Evolutionary conservation across 2,113 vertebrate species (phyloP), one percentile per base, ranked within the genome.

Genomic region (Pipra filicauda): DNA sequence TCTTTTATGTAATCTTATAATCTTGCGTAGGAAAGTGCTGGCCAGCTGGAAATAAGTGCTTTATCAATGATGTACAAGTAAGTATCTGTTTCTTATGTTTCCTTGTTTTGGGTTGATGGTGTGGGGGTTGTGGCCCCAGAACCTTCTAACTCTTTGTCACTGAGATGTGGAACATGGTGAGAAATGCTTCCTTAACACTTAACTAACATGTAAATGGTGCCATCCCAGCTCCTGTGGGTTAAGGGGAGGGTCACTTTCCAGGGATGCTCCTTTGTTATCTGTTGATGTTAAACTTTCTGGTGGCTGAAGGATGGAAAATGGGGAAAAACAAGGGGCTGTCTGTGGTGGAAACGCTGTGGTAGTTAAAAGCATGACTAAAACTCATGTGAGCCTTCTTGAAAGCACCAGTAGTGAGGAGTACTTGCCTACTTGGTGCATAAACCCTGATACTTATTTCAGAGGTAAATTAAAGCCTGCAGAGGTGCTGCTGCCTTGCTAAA

Each of bases 1-100:
- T 92, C 10, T 76, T 8, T 95, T 43, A 73, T 54, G 9, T 83
- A 46, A 72, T 79, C 30, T 96, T 39, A 3, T 83, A 27, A 78
- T 91, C 23, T 91, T 73, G 46, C 85, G 31, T 84, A 99, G 99
- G 99, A 99, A 98, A 99, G 98, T 23, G 99, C 99, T 96, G 99
- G 99, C 51, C 99, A 99, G 77, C 98, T 99, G 98, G 99, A 99
- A 97, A 99, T 99, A 94, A 99, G 98, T 94, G 99, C 99, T 64
- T 98, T 99, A 94, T 99, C 99, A 43, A 89, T 98, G 90, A 98
- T 99, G 75, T 99, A 99, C 97, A 99, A 97, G 98, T 98, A 97
- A 98, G 98, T 97, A 31, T 6, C 39, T 26, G 46, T 89, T 61
- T n/a, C 41, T 54, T 62, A 73, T 71, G 6, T 57, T 80, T 90